A percentile compares a stretch with the other conserved stretches of the same genome.
These are phyloP conservation scores for Eristalis tenax DNA, from an alignment of 2,888 invertebrate species.

Conservation along the genomic window DNA sequence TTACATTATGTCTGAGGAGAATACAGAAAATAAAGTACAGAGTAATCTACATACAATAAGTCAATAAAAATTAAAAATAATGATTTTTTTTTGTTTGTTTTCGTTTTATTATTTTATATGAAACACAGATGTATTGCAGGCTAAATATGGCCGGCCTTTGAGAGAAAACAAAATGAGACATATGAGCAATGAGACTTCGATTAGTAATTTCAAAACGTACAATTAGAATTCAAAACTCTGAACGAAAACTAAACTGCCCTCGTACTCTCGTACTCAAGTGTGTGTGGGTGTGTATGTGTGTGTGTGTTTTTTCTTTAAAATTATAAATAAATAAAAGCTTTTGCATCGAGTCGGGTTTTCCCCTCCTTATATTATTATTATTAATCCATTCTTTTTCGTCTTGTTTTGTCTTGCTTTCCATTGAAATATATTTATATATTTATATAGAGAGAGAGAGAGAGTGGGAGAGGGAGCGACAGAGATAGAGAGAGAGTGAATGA, in stretches of 20 bases:
- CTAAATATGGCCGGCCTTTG: constrained; percentile 6
- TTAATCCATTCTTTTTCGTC: background rate
- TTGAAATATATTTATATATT: constrained; percentile 38
- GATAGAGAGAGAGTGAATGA: constrained; percentile 55
- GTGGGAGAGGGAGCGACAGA: constrained; percentile 41
- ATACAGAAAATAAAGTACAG: constrained; percentile 54
- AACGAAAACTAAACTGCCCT: constrained; percentile 19
- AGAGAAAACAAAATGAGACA: constrained; percentile 30
- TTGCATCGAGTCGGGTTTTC: constrained; percentile 51
- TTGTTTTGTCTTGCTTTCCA: constrained; percentile 35
- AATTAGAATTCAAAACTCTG: constrained; percentile 19
- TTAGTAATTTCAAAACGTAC: constrained; percentile 26
- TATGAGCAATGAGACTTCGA: constrained; percentile 51
- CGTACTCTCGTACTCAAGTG: constrained; percentile 8
- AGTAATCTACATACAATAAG: constrained; percentile 62
- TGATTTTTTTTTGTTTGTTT: constrained; percentile 31
- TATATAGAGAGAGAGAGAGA: constrained; percentile 25
- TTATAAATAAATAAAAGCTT: constrained; percentile 69
- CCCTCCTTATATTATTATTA: constrained; percentile 20
- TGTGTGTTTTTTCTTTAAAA: constrained; percentile 38
- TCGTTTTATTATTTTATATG: constrained; percentile 25
- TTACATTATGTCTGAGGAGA: constrained; percentile 58
- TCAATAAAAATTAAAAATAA: constrained; percentile 54
- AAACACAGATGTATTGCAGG: constrained; percentile 60
- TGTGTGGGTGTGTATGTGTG: constrained; percentile 4